A percentile compares a stretch with the other conserved stretches of the same genome.
These are phyloP conservation scores for Pithys albifrons DNA, from an alignment of 2,113 vertebrate genomes.

Conservation along the genomic window DNA sequence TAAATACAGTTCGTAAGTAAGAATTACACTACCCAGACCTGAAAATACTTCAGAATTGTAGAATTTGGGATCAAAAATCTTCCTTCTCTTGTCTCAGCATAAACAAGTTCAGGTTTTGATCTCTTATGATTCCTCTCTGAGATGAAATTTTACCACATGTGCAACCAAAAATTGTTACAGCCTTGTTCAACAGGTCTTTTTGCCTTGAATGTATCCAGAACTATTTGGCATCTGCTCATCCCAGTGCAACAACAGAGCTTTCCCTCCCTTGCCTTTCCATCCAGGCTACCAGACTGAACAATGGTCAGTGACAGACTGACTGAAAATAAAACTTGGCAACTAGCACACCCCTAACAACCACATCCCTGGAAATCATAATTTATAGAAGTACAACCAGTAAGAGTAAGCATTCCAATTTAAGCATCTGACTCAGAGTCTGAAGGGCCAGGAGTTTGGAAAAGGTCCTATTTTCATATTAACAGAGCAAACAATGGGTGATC, in stretches of 20 bases:
- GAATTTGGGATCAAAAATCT: neutral
- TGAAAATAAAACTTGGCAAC: neutral
- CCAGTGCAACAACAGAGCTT: neutral
- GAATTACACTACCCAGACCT: neutral
- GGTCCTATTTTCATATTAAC: neutral
- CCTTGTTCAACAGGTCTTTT: neutral
- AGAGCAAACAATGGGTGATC: neutral
- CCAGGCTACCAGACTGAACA: neutral
- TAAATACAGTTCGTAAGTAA: neutral
- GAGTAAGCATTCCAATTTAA: neutral
- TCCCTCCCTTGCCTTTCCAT: neutral
- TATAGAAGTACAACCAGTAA: neutral
- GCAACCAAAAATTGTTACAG: neutral
- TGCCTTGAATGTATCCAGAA: neutral
- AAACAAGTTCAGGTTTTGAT: neutral
- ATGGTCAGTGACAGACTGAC: neutral
- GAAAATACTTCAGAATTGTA: neutral
- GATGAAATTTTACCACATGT: neutral
- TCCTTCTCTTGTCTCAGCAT: neutral
- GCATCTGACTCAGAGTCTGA: neutral
- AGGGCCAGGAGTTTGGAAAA: neutral
- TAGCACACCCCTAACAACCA: neutral
- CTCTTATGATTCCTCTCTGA: neutral
- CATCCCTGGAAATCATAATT: neutral
- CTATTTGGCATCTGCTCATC: neutral